Conservation (phyloP, 2,888 invertebrate genomes). For the Drosophila robusta region DNA sequence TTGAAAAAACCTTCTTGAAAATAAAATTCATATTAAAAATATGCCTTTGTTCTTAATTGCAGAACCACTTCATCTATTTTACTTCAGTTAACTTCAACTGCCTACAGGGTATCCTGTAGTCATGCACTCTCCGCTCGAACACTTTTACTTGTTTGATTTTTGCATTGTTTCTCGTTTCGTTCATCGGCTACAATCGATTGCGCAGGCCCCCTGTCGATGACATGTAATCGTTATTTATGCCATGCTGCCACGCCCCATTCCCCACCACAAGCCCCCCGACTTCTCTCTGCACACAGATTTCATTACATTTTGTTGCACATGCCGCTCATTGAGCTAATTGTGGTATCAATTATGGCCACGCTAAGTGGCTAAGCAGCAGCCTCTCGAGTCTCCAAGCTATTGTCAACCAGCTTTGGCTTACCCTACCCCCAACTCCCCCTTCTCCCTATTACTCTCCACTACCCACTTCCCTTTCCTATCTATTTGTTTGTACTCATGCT, state of each 20-base stretch:
- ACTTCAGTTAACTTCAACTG: no score
- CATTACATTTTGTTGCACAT: constrained; percentile 54
- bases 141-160: constrained; percentile 24
- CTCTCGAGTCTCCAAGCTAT: constrained; percentile 3
- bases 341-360: constrained; percentile 69
- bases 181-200: constrained; percentile 47
- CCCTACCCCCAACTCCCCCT: neutral
- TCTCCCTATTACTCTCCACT: neutral
- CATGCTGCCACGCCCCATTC: constrained; percentile 42
- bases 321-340: constrained; percentile 64
- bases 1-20: no score
- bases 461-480: neutral
- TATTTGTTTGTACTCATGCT: neutral
- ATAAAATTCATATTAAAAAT: no score
- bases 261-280: neutral
- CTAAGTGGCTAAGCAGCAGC: constrained; percentile 39
- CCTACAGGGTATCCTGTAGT: constrained; percentile 1
- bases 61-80: no score
- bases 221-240: constrained; percentile 60
- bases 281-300: constrained; percentile 27
- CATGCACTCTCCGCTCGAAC: neutral
- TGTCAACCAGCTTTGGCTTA: constrained; percentile 34
- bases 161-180: constrained; percentile 30
- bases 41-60: no score
- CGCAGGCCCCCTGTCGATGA: constrained; percentile 49